Base-by-base conservation (phyloP, 2,113 vertebrate genomes). In the Stigmatopora nigra region DNA sequence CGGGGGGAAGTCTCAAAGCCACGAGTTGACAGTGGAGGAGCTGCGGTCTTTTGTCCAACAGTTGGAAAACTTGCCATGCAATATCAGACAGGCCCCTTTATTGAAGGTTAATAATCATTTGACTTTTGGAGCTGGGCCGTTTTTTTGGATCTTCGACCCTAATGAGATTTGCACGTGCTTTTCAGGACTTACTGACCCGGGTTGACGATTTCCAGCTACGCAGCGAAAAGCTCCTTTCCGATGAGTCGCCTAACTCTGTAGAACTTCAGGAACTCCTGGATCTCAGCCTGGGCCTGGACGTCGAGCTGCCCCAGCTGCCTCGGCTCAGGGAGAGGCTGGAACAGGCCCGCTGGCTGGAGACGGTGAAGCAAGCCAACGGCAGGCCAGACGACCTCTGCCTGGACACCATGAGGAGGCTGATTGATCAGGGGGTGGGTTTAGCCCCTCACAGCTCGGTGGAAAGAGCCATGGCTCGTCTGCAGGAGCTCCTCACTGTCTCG, bases 361-460 rank as follows among this genome's bases (percentile, higher is more conserved):
- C 93, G 0, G 94, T 96, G 75, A 90, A 92, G 2, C 87, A 91
- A 65, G 93, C 93, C 49, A 93, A 89, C 72, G 81, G 91, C 0
- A 88, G 93, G 67, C 92, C 92, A 0, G 70, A 70, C 67, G 91
- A 89, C 62, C 93, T 98, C 2, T 93, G 92, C 12, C 82, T 99
- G 59, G 95, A 99, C 62, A 90, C 92, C 71, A 98, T 99, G 95
- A 91, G 96, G 68, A 90, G 95, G 61, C 92, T 99, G 75, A 99
- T 99, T 48, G 97, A 99, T 83, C 93, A 94, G 6, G 97, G 96
- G 0, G 95, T 99, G 67, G 96, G 96, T n/a, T 82, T 99, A 2
- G 88, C 91, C 0, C 93, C 97, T 0, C 94, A 95, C 64, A 83
- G 91, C 1, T 93, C 92, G 0, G 94, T 99, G 38, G 97, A 99